A percentile compares a stretch with the other conserved stretches of the same genome.
Conservation (phyloP, 1,140 invertebrate species). For the Bombyx mandarina region DNA sequence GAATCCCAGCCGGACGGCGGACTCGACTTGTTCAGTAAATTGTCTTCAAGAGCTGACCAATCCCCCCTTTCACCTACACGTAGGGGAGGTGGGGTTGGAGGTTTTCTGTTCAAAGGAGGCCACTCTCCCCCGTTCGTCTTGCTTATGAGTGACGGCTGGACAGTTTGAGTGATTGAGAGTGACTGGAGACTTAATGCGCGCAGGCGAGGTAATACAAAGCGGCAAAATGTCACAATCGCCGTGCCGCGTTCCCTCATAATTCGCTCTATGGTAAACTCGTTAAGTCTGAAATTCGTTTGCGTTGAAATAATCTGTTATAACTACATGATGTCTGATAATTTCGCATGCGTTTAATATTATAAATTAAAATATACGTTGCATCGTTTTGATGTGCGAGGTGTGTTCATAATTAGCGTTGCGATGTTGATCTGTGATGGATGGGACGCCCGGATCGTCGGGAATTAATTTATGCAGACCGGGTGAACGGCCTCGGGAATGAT, state of each 20-base stretch:
- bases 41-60: constrained; percentile 67
- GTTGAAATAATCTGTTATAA: background rate
- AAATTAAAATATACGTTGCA: constrained; percentile 18
- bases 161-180: constrained; percentile 71
- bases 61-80: constrained; percentile 33
- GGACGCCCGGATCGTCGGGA: too few relatives aligned
- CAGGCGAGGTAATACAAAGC: constrained; percentile 20
- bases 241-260: constrained; percentile 12
- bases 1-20: constrained; percentile 27
- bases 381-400: constrained; percentile 17
- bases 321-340: constrained; percentile 5
- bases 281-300: background rate
- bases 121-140: constrained; percentile 57
- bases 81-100: constrained; percentile 22
- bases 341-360: constrained; percentile 40
- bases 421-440: constrained; percentile 20
- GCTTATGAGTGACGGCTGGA: constrained; percentile 69
- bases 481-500: background rate
- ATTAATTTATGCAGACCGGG: background rate
- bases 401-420: constrained; percentile 18
- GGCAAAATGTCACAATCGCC: constrained; percentile 23
- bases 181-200: constrained; percentile 67
- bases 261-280: constrained; percentile 20
- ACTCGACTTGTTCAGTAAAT: constrained; percentile 51
- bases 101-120: constrained; percentile 24